phyloP scores from a whole-genome alignment of 2,797 vertebrate species.

The Rallus crepitans region DNA sequence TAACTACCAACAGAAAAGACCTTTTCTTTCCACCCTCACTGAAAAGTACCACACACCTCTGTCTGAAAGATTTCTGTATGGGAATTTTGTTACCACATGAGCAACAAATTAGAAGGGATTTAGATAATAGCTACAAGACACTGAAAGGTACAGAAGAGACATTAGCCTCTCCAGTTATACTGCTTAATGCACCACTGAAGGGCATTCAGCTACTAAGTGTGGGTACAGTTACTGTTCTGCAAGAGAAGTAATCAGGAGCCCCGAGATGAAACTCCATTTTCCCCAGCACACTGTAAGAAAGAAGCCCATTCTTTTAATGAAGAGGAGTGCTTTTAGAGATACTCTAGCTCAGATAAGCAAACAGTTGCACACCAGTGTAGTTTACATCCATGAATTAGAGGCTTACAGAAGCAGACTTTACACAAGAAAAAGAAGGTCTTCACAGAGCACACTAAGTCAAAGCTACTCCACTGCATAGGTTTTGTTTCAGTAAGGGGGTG shows the following conservation, averaged over 20 bases:
- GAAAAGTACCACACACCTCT: background rate
- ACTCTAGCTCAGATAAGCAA: background rate
- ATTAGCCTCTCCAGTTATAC: background rate
- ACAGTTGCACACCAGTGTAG: background rate
- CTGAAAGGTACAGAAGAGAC: background rate
- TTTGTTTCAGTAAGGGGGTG: background rate
- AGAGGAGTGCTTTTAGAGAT: background rate
- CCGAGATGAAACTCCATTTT: conserved; percentile 12
- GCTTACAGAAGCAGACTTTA: background rate
- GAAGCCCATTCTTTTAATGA: background rate
- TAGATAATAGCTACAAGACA: background rate
- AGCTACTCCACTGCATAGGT: background rate
- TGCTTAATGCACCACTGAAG: conserved; percentile 5
- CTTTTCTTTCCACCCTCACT: background rate
- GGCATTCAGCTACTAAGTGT: background rate
- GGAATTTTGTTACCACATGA: background rate
- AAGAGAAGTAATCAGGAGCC: background rate
- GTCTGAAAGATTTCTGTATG: background rate
- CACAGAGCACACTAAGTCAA: background rate
- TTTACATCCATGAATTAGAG: background rate
- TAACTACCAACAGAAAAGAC: background rate
- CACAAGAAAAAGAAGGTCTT: background rate
- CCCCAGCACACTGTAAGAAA: background rate
- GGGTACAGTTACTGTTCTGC: background rate
- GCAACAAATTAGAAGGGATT: background rate